Percentiles rank a stretch among this genome's conserved stretches.
Evolutionary conservation across 2,888 invertebrate species (phyloP).

Genomic region (Copidosoma aretas): DNA sequence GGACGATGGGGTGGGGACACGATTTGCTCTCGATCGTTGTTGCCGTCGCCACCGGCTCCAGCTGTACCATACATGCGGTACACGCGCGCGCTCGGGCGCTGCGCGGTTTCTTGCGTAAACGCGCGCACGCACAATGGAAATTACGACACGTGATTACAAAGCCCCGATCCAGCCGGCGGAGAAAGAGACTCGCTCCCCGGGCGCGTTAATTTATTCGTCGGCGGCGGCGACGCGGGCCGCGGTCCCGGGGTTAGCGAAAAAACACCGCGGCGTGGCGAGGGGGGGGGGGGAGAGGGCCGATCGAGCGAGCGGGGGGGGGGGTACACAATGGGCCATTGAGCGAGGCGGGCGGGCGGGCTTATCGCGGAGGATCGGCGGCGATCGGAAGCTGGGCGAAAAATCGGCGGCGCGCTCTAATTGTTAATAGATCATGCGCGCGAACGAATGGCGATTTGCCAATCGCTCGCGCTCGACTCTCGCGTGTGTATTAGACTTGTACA

Average conservation of each 20-base stretch:
- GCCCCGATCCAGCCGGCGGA: constrained; percentile 1
- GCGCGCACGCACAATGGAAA: constrained; percentile 49
- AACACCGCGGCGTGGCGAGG: constrained; percentile 6
- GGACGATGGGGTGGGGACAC: too few relatives aligned
- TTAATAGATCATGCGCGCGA: constrained; percentile 36
- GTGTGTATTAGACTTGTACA: neutral
- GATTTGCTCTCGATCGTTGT: too few relatives aligned
- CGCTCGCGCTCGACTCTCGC: constrained; percentile 20
- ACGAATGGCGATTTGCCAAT: constrained; percentile 7
- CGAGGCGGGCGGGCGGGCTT: constrained; percentile 44
- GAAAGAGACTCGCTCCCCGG: constrained; percentile 26
- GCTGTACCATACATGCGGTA: too few relatives aligned
- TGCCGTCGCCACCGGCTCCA: too few relatives aligned
- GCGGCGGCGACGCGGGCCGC: constrained; percentile 47
- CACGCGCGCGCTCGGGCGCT: constrained; percentile 8
- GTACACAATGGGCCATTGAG: constrained; percentile 52
- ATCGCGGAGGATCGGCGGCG: constrained; percentile 28
- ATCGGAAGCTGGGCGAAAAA: constrained; percentile 37
- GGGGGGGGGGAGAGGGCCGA: constrained; percentile 29
- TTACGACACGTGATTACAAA: constrained; percentile 51
- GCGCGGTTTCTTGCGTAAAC: constrained; percentile 29
- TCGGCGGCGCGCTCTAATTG: constrained; percentile 29
- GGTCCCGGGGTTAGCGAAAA: constrained; percentile 42
- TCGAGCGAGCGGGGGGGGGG: constrained; percentile 42
- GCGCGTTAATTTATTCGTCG: constrained; percentile 52